These are phyloP conservation scores for Dromaius novaehollandiae DNA, from an alignment of 2,113 vertebrate genomes.

Conservation along the genomic window DNA sequence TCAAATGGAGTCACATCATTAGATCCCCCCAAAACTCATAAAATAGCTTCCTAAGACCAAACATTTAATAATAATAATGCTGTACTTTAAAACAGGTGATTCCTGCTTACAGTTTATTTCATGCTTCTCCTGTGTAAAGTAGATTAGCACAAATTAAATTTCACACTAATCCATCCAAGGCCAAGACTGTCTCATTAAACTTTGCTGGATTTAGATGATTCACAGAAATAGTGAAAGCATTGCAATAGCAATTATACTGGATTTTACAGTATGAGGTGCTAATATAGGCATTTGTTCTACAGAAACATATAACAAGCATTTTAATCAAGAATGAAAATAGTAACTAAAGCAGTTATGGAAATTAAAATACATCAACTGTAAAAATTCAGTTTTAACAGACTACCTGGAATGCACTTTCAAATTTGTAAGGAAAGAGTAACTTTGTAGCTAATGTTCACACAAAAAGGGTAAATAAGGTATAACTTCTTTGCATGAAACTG, in stretches of 20 bases:
- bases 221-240: neutral
- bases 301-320: neutral
- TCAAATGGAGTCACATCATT: neutral
- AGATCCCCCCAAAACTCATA: neutral
- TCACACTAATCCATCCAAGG: neutral
- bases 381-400: neutral
- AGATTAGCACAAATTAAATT: conserved; percentile 31
- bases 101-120: neutral
- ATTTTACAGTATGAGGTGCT: neutral
- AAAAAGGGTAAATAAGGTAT: neutral
- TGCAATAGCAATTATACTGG: neutral
- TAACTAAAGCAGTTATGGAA: neutral
- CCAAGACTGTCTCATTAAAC: neutral
- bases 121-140: neutral
- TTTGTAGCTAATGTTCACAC: neutral
- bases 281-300: neutral
- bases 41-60: neutral
- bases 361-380: neutral
- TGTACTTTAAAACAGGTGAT: neutral
- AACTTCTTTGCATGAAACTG: neutral
- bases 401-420: neutral
- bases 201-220: neutral
- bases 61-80: neutral
- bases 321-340: neutral
- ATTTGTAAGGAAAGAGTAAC: neutral